Percentiles rank a stretch among this genome's conserved stretches.
Evolutionary conservation across 2,113 vertebrate genomes (phyloP).

Genomic region (Tympanuchus pallidicinctus): DNA sequence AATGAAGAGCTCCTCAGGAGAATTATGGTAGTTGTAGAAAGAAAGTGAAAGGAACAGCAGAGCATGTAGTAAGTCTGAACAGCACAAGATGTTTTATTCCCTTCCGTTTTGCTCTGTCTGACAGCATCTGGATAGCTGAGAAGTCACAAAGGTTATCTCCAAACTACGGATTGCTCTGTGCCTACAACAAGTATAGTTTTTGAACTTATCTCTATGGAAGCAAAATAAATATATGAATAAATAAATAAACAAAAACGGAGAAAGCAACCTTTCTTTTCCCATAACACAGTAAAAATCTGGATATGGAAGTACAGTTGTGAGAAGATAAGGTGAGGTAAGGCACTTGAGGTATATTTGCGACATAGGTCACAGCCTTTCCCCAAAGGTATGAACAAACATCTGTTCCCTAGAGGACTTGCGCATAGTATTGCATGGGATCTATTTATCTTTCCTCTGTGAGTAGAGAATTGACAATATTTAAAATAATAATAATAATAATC

Average conservation of each 20-base stretch:
- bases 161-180: neutral
- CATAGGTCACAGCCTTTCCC: neutral
- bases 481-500: neutral
- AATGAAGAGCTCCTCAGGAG: constrained; percentile 10
- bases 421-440: neutral
- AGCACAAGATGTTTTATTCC: constrained; percentile 24
- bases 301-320: neutral
- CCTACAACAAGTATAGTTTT: neutral
- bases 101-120: constrained; percentile 43
- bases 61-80: constrained; percentile 22
- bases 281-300: neutral
- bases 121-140: constrained; percentile 9
- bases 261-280: neutral
- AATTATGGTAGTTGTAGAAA: constrained; percentile 43
- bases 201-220: neutral
- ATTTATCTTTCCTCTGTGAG: constrained; percentile 2
- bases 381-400: neutral
- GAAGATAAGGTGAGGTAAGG: neutral
- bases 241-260: neutral
- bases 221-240: neutral
- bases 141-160: neutral
- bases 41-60: constrained; percentile 61
- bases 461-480: neutral
- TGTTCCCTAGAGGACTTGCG: neutral
- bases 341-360: neutral